Percentiles rank a stretch among this genome's conserved stretches.
phyloP scores from a whole-genome alignment of 2,113 vertebrate species.

The Leucosticte australis region DNA sequence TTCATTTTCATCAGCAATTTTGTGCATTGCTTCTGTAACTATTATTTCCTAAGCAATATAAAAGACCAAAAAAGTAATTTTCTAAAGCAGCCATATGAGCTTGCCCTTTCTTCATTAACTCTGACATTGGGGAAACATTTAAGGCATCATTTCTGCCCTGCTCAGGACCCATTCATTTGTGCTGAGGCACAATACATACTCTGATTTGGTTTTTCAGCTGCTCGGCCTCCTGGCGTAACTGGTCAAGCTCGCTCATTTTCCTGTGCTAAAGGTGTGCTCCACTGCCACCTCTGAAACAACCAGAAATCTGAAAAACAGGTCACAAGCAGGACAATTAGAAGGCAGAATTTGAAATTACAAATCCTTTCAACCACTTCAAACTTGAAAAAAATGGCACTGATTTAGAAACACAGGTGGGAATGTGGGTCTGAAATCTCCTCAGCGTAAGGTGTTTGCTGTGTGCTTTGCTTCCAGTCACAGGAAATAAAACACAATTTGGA shows the following conservation, averaged over 20 bases:
- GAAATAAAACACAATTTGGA: not conserved
- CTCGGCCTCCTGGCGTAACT: conserved; percentile 99
- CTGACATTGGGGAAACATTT: not conserved
- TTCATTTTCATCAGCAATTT: not conserved
- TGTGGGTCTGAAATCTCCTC: not conserved
- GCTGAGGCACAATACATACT: conserved; percentile 74
- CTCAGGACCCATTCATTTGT: no score
- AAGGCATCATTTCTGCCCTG: not conserved
- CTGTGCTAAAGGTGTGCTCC: conserved; percentile 83
- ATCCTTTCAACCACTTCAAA: not conserved
- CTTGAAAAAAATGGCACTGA: not conserved
- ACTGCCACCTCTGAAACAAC: conserved; percentile 82
- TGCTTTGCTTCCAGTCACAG: not conserved
- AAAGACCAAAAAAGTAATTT: not conserved
- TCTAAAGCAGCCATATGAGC: not conserved
- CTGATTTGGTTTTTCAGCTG: conserved; percentile 99
- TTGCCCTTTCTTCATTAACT: not conserved
- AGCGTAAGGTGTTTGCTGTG: not conserved
- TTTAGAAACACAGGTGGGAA: not conserved
- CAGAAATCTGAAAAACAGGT: conserved; percentile 78
- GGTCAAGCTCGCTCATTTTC: conserved; percentile 99
- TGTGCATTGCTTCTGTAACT: not conserved
- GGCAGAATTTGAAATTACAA: not conserved
- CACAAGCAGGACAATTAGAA: not conserved
- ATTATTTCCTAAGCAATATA: not conserved